phyloP scores from a whole-genome alignment of 2,113 vertebrate species.

The Thoracochromis brauschi region DNA sequence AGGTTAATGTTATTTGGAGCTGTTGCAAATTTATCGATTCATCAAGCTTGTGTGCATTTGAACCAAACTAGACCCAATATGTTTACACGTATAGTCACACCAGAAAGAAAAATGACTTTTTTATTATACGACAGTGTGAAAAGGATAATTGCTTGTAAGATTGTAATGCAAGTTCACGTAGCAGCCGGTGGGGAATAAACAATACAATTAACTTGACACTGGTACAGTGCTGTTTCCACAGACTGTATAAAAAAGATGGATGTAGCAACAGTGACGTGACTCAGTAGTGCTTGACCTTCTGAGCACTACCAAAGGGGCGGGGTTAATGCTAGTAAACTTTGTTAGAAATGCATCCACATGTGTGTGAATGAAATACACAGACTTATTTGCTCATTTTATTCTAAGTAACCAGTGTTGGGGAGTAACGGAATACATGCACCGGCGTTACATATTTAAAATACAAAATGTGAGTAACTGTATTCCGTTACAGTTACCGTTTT shows the following conservation, averaged over 20 bases:
- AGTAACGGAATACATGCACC: not conserved
- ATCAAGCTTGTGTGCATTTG: not conserved
- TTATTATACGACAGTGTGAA: not conserved
- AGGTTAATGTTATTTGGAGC: conserved; percentile 27
- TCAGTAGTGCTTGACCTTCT: not conserved
- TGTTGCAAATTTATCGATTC: not conserved
- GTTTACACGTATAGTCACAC: not conserved
- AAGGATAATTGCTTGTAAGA: not conserved
- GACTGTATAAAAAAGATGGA: not conserved
- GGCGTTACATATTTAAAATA: not conserved
- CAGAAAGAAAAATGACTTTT: not conserved
- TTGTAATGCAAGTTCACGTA: not conserved
- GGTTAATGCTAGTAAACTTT: not conserved
- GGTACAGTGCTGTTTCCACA: not conserved
- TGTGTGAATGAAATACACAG: not conserved
- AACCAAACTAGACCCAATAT: not conserved
- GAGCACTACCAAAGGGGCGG: not conserved
- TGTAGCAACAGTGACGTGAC: not conserved
- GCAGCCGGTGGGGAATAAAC: not conserved
- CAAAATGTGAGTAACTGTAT: not conserved
- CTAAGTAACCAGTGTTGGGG: not conserved
- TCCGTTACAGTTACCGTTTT: not conserved
- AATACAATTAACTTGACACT: not conserved
- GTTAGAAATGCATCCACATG: not conserved
- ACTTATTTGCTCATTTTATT: not conserved